These are phyloP conservation scores for Anser cygnoides DNA, from an alignment of 2,113 vertebrate genomes.

Conservation along the genomic window DNA sequence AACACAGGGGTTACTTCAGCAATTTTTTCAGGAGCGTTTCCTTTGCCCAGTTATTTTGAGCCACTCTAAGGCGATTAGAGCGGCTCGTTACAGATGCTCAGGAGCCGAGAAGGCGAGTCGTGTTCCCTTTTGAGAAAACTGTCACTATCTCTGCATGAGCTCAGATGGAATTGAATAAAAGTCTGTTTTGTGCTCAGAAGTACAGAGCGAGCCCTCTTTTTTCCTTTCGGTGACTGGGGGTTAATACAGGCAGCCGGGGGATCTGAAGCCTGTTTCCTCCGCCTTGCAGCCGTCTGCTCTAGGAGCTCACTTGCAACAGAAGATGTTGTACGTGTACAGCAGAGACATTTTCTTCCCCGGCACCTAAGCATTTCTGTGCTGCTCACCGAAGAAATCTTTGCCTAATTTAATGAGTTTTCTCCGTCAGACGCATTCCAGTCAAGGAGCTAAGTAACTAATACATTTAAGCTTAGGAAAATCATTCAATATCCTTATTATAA, in stretches of 20 bases:
- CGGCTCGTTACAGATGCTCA: background rate
- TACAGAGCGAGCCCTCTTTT: background rate
- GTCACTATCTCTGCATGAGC: slow-evolving; percentile 56
- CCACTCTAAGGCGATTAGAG: slow-evolving; percentile 65
- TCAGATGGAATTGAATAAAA: slow-evolving; percentile 58
- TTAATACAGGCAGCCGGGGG: slow-evolving; percentile 39
- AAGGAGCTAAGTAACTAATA: background rate
- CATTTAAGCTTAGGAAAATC: background rate
- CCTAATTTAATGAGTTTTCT: slow-evolving; percentile 6
- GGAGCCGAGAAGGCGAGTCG: slow-evolving; percentile 48
- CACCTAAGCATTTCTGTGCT: background rate
- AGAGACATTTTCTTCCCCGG: background rate
- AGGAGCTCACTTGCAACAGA: background rate
- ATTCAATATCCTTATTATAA: background rate
- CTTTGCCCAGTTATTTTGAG: slow-evolving; percentile 52
- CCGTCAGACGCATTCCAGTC: background rate
- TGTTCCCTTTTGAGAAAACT: slow-evolving; percentile 61
- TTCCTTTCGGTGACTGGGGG: background rate
- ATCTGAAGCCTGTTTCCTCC: slow-evolving; percentile 13
- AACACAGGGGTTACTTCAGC: slow-evolving; percentile 3
- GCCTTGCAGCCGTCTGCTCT: background rate
- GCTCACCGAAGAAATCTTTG: background rate
- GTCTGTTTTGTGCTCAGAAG: slow-evolving; percentile 42
- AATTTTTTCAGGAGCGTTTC: background rate
- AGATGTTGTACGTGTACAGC: background rate